Conservation (phyloP, 1,140 invertebrate species). For the Aphis craccivora region DNA sequence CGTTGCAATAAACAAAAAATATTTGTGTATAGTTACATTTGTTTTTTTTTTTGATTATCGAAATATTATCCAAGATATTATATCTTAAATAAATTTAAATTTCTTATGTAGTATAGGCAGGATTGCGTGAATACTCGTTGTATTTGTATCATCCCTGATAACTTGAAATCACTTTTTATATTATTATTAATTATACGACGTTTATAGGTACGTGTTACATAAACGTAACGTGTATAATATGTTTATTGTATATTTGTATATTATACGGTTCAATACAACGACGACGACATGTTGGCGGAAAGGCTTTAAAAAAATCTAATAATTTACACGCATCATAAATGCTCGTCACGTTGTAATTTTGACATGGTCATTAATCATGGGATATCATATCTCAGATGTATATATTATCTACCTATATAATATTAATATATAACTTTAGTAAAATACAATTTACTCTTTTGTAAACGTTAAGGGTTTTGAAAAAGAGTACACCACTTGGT, state of each 20-base stretch:
- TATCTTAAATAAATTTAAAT: neutral
- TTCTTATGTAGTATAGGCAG: neutral
- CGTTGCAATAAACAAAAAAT: too few species aligned
- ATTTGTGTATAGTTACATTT: too few species aligned
- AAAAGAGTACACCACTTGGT: neutral
- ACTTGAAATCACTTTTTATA: neutral
- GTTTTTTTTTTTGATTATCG: too few species aligned
- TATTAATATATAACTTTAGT: neutral
- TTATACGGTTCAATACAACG: neutral
- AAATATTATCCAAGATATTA: too few species aligned
- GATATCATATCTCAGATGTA: neutral
- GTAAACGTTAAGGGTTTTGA: neutral
- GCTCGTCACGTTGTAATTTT: slow-evolving; percentile 7
- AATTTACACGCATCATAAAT: slow-evolving; percentile 1
- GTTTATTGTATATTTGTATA: neutral
- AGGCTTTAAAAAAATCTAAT: neutral
- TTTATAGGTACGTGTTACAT: neutral
- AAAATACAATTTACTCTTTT: neutral
- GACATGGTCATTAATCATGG: neutral
- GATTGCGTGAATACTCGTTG: neutral
- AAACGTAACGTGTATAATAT: neutral
- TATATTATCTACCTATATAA: neutral
- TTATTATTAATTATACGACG: neutral
- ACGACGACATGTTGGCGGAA: neutral
- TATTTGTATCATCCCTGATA: neutral